A percentile compares a stretch with the other conserved stretches of the same genome.
Conservation (phyloP, 2,888 invertebrate genomes). For the Orthosia incerta region DNA sequence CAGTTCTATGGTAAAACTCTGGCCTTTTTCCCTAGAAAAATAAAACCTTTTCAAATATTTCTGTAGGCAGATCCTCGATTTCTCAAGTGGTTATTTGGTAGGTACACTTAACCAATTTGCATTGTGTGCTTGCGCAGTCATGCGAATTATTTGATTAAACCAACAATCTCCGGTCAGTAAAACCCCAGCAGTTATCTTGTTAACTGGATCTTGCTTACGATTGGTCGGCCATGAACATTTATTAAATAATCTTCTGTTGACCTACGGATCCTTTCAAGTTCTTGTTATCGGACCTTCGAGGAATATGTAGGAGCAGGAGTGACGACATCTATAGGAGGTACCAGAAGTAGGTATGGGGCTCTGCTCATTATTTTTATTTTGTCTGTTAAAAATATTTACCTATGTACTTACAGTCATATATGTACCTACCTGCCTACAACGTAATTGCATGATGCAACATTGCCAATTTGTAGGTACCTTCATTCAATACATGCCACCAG, state of each 20-base stretch:
- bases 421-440: no score
- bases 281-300: neutral
- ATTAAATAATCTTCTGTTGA: conserved; percentile 20
- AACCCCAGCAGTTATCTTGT: neutral
- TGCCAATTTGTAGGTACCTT: no score
- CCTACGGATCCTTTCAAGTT: neutral
- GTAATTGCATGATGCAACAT: no score
- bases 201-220: neutral
- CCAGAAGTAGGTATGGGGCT: no score
- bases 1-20: no score
- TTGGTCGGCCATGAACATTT: conserved; percentile 15
- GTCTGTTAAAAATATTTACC: no score
- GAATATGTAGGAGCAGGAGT: neutral
- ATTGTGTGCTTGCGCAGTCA: neutral
- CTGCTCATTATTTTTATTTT: no score
- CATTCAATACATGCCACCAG: no score
- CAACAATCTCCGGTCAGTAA: conserved; percentile 2
- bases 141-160: neutral
- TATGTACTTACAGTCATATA: neutral
- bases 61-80: no score
- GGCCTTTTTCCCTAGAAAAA: no score
- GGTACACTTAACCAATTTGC: conserved; percentile 2
- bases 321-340: neutral
- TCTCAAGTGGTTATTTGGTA: no score
- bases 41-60: no score